Conservation (phyloP, 2,113 vertebrate species). For the Oryzias javanicus region DNA sequence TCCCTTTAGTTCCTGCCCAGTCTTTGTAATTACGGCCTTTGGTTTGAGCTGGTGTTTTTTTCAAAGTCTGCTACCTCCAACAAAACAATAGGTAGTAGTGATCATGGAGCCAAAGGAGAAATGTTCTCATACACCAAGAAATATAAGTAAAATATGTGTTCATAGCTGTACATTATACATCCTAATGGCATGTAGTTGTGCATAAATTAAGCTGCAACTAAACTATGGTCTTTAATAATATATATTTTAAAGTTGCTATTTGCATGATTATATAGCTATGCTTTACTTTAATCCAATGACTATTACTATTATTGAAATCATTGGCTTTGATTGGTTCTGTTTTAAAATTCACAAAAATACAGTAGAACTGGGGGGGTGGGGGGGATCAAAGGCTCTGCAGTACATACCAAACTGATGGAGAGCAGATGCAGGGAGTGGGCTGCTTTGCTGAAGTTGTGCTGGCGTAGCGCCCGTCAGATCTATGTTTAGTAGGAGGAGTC, state of each 20-base stretch:
- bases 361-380: constrained; percentile 34
- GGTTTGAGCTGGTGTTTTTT: constrained; percentile 72
- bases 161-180: constrained; percentile 36
- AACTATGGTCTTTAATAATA: no score
- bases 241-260: no score
- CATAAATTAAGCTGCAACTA: constrained; percentile 28
- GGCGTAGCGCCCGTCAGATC: constrained; percentile 45
- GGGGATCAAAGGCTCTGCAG: constrained; percentile 73
- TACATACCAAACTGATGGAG: constrained; percentile 79
- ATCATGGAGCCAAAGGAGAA: constrained; percentile 5
- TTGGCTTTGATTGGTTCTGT: constrained; percentile 47
- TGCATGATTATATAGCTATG: not conserved
- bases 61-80: constrained; percentile 64
- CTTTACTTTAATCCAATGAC: constrained; percentile 59
- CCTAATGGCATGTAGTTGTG: constrained; percentile 51
- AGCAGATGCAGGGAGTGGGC: constrained; percentile 78
- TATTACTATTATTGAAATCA: constrained; percentile 66
- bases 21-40: constrained; percentile 47
- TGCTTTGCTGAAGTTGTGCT: constrained; percentile 59
- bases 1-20: constrained; percentile 21
- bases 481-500: constrained; percentile 61
- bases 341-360: constrained; percentile 28
- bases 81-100: constrained; percentile 57
- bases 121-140: no score
- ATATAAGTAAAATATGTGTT: constrained; percentile 26